Conservation (phyloP, 2,888 invertebrate species). For the Pammene fasciana region DNA sequence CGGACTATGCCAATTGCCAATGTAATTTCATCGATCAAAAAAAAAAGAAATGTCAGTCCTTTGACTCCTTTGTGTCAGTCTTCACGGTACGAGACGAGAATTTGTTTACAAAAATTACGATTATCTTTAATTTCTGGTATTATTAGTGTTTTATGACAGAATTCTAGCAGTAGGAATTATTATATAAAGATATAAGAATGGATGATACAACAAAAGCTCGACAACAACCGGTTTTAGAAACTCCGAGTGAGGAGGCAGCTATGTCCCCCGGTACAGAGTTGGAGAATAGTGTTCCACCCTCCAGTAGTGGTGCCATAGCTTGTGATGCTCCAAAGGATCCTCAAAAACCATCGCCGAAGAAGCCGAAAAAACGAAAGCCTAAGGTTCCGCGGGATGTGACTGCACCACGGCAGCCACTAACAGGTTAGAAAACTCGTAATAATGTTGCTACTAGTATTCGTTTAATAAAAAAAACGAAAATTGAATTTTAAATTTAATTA, state of each 20-base stretch:
- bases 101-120: too few species aligned
- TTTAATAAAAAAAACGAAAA: neutral
- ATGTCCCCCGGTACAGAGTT: conserved; percentile 30
- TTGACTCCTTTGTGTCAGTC: too few species aligned
- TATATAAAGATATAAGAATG: neutral
- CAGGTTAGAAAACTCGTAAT: conserved; percentile 76
- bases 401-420: conserved; percentile 88
- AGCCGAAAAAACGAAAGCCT: conserved; percentile 86
- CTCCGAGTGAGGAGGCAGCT: conserved; percentile 27
- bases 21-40: too few species aligned
- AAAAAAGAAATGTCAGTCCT: too few species aligned
- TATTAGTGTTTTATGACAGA: too few species aligned
- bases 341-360: conserved; percentile 72
- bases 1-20: too few species aligned
- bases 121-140: too few species aligned
- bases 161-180: neutral
- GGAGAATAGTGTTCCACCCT: conserved; percentile 17
- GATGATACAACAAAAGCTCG: conserved; percentile 17
- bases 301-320: conserved; percentile 32
- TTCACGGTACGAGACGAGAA: too few species aligned
- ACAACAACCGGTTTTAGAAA: conserved; percentile 20
- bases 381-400: conserved; percentile 87
- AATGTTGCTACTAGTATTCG: neutral
- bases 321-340: conserved; percentile 51
- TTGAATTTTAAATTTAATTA: too few species aligned